A percentile compares a stretch with the other conserved stretches of the same genome.
These are phyloP conservation scores for Clusia tigrina DNA, from an alignment of 2,888 invertebrate genomes.

Conservation along the genomic window DNA sequence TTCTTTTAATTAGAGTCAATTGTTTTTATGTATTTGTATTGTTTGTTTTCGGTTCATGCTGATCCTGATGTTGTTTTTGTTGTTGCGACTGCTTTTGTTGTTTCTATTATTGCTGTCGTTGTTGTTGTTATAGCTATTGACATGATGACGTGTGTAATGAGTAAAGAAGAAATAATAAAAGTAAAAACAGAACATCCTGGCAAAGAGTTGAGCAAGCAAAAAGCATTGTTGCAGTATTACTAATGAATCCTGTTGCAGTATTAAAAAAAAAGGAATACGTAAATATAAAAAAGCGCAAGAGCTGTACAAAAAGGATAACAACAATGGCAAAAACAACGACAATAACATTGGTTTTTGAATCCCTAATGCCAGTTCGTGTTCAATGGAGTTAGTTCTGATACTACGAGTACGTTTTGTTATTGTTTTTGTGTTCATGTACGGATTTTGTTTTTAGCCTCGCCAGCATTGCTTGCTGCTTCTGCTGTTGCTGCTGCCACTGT, in stretches of 20 bases:
- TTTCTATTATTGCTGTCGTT: slow-evolving; percentile 33
- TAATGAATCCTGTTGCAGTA: slow-evolving; percentile 18
- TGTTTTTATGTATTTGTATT: slow-evolving; percentile 21
- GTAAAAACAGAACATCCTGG: slow-evolving; percentile 33
- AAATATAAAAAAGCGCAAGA: not conserved
- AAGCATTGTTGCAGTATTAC: slow-evolving; percentile 8
- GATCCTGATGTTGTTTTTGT: slow-evolving; percentile 22
- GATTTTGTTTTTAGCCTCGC: not conserved
- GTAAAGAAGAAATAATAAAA: no score
- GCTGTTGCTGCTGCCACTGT: slow-evolving; percentile 30
- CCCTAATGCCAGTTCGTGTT: slow-evolving; percentile 54
- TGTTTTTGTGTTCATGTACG: slow-evolving; percentile 27
- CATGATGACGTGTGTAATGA: slow-evolving; percentile 54
- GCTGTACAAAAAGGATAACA: slow-evolving; percentile 9
- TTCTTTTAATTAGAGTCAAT: slow-evolving; percentile 19
- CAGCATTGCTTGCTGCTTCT: no score
- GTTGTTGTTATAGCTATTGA: slow-evolving; percentile 42
- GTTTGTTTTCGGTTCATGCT: slow-evolving; percentile 29
- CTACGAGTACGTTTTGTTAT: slow-evolving; percentile 33
- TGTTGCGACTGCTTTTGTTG: slow-evolving; percentile 32
- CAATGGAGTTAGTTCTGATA: slow-evolving; percentile 47
- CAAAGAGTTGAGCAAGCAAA: no score
- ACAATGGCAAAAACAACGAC: slow-evolving; percentile 7
- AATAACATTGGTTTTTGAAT: slow-evolving; percentile 29
- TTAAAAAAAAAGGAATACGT: slow-evolving; percentile 1